A percentile compares a stretch with the other conserved stretches of the same genome.
These are phyloP conservation scores for Aphidoletes aphidimyza DNA, from an alignment of 2,888 invertebrate genomes.

Conservation along the genomic window DNA sequence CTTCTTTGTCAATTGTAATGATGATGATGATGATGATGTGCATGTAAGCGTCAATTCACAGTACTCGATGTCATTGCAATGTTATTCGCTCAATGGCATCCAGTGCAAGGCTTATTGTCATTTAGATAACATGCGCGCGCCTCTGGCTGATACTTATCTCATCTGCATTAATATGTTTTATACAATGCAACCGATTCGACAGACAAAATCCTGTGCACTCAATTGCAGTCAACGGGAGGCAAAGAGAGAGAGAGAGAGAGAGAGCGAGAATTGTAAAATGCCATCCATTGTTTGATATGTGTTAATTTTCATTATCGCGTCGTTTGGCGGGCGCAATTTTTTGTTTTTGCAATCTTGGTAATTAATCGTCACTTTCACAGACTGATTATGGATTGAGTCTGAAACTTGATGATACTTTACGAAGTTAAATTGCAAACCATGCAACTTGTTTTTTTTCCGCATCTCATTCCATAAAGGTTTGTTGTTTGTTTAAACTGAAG, in stretches of 20 bases:
- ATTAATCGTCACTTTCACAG: neutral
- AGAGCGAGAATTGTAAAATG: no score
- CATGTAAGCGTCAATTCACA: no score
- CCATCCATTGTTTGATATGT: conserved; percentile 7
- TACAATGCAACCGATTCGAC: neutral
- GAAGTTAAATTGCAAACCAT: neutral
- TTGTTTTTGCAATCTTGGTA: neutral
- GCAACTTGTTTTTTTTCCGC: neutral
- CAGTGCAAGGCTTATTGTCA: neutral
- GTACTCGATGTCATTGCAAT: no score
- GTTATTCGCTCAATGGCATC: no score
- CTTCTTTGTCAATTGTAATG: neutral
- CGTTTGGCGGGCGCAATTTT: neutral
- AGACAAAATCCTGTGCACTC: no score
- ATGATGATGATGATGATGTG: no score
- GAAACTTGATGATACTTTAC: neutral
- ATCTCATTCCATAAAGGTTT: no score
- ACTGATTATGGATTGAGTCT: neutral
- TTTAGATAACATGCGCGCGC: neutral
- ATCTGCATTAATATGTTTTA: neutral
- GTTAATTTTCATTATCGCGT: conserved; percentile 13
- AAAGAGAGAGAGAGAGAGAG: no score
- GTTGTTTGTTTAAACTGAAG: no score
- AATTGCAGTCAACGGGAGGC: no score
- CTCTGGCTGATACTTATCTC: neutral